These are phyloP conservation scores for Caenorhabditis angaria DNA, from an alignment of 2,888 invertebrate genomes.

Conservation along the genomic window DNA sequence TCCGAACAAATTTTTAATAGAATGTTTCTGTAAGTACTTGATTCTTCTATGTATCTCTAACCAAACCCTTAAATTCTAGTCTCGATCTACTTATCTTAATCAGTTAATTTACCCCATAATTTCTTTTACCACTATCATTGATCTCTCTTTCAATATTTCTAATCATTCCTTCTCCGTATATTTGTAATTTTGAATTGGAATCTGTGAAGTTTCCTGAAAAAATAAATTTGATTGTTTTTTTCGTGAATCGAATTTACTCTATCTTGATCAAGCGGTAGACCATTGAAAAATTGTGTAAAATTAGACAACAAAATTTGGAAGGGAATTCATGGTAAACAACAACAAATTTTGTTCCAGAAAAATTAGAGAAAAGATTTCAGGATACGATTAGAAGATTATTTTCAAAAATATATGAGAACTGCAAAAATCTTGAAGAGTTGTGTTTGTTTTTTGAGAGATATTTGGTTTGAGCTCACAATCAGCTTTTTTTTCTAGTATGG, in stretches of 20 bases:
- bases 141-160: constrained; percentile 1
- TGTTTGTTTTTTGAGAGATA: too few species aligned
- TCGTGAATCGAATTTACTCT: not conserved
- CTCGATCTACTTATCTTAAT: not conserved
- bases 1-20: not conserved
- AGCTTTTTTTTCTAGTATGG: too few species aligned
- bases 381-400: too few species aligned
- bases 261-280: not conserved
- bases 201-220: not conserved
- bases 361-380: not conserved
- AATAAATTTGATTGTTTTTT: not conserved
- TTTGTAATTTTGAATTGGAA: not conserved
- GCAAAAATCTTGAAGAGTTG: too few species aligned
- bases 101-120: not conserved
- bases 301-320: not conserved
- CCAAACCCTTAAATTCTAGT: not conserved
- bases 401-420: too few species aligned
- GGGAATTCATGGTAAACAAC: not conserved
- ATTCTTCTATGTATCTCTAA: not conserved
- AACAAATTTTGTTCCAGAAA: not conserved
- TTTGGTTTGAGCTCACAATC: too few species aligned
- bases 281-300: not conserved
- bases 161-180: not conserved
- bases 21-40: not conserved
- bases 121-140: not conserved